Percentiles rank a stretch among this genome's conserved stretches.
phyloP scores from a whole-genome alignment of 2,113 vertebrate species.

The Gila orcuttii region DNA sequence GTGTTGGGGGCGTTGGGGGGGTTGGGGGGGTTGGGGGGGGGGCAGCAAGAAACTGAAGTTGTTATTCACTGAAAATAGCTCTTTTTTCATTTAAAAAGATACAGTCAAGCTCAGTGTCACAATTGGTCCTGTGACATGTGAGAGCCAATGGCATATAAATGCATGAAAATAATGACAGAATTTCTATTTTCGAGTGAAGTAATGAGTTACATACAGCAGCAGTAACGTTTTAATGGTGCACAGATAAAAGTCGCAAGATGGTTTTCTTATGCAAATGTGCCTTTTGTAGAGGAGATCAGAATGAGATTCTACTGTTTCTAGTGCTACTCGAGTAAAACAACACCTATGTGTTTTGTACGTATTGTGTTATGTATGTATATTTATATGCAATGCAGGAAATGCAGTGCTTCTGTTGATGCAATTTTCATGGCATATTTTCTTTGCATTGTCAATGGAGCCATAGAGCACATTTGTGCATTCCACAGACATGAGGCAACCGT shows the following conservation, averaged over 20 bases:
- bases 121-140: background rate
- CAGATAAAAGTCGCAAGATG: background rate
- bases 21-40: no score
- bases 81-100: background rate
- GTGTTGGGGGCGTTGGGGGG: no score
- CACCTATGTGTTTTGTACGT: background rate
- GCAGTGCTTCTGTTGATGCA: background rate
- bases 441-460: background rate
- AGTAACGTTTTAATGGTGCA: background rate
- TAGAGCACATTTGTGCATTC: constrained; percentile 36
- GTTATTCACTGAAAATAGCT: background rate
- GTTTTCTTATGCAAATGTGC: background rate
- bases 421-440: constrained; percentile 6
- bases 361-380: background rate
- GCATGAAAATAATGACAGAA: background rate
- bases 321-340: background rate
- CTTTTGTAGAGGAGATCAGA: background rate
- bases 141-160: background rate
- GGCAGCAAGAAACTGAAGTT: background rate
- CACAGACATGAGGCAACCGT: constrained; percentile 18
- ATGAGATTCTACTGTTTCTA: background rate
- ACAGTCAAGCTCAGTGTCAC: background rate
- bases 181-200: background rate
- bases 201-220: background rate
- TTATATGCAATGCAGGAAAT: background rate